A percentile compares a stretch with the other conserved stretches of the same genome.
Conservation (phyloP, 2,113 vertebrate species). For the Macquaria australasica region DNA sequence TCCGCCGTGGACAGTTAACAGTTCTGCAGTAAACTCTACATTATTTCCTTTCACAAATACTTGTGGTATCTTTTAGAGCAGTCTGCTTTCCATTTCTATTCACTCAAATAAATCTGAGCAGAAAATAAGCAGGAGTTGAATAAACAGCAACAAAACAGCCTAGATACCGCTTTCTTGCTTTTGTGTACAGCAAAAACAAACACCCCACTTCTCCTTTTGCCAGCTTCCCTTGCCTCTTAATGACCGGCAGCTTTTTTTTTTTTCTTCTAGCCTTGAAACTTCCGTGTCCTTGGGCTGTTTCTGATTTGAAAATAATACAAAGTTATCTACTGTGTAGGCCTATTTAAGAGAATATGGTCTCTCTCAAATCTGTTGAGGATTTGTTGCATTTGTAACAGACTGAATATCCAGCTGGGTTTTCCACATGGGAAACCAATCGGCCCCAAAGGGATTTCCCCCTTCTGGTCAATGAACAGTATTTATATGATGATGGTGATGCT, state of each 20-base stretch:
- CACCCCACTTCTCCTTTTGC: conserved; percentile 76
- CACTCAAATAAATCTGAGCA: conserved; percentile 1
- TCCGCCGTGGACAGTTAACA: neutral
- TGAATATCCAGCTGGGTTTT: conserved; percentile 50
- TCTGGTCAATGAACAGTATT: conserved; percentile 49
- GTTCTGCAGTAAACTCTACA: neutral
- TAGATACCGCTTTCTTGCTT: neutral
- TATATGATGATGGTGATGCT: conserved; percentile 10
- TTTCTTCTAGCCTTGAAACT: conserved; percentile 45
- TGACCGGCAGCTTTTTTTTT: conserved; percentile 35
- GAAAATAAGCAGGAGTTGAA: neutral
- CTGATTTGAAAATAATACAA: conserved; percentile 43
- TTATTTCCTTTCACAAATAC: conserved; percentile 27
- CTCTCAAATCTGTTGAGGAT: conserved; percentile 8
- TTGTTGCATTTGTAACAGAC: conserved; percentile 30
- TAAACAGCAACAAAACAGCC: neutral
- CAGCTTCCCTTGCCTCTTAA: conserved; percentile 61
- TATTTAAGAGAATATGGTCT: neutral
- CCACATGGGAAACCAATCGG: conserved; percentile 35
- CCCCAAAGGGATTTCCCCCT: conserved; percentile 1
- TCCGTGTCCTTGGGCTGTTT: conserved; percentile 62
- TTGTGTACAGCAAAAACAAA: conserved; percentile 53
- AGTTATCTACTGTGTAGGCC: neutral
- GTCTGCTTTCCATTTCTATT: neutral
- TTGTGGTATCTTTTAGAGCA: neutral